These are phyloP conservation scores for Zaprionus lineosus DNA, from an alignment of 2,888 invertebrate species.

Conservation along the genomic window DNA sequence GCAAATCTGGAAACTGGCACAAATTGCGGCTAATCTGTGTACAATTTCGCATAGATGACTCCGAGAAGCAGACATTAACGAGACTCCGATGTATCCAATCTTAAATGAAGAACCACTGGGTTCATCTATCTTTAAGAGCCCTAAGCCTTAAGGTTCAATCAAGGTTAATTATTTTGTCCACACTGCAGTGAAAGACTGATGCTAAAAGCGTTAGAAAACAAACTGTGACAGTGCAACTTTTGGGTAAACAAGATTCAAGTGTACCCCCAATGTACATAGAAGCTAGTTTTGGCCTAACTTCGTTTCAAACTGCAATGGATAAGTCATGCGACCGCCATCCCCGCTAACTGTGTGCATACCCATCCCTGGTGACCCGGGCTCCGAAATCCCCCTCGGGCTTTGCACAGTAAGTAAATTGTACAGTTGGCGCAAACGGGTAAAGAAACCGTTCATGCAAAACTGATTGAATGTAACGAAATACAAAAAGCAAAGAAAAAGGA, in stretches of 20 bases:
- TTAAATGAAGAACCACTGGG: no score
- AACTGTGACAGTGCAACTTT: constrained; percentile 33
- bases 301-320: constrained; percentile 40
- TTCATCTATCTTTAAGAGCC: no score
- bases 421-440: constrained; percentile 76
- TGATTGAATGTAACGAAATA: constrained; percentile 76
- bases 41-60: constrained; percentile 12
- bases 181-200: constrained; percentile 2
- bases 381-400: not conserved
- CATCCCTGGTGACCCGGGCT: no score
- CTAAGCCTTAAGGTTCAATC: no score
- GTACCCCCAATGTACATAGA: constrained; percentile 3
- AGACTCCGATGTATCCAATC: no score
- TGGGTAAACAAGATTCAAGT: constrained; percentile 18
- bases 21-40: constrained; percentile 51
- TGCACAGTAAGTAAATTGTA: constrained; percentile 64
- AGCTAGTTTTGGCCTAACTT: constrained; percentile 44
- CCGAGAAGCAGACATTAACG: no score
- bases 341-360: not conserved
- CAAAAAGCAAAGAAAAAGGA: constrained; percentile 57
- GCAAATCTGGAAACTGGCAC: constrained; percentile 53
- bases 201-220: constrained; percentile 13
- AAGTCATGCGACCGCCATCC: constrained; percentile 41
- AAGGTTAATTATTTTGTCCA: constrained; percentile 4
- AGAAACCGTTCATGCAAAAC: constrained; percentile 75